Evolutionary conservation across 2,797 vertebrate species (phyloP), one percentile per base, ranked within the genome.

Genomic region (Pteropus rufus): DNA sequence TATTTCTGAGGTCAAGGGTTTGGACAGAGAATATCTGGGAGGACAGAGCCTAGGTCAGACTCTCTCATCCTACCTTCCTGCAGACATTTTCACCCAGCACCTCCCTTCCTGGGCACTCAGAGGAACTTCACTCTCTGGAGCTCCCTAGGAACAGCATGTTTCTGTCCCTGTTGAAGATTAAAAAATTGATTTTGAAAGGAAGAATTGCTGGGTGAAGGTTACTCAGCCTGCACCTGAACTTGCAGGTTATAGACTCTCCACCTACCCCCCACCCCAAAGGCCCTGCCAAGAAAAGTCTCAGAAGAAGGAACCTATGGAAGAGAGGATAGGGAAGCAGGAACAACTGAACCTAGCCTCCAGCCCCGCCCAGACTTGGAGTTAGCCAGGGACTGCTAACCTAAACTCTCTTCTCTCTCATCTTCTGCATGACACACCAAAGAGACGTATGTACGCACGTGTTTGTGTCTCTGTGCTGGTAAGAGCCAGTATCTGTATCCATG

Each of bases 391-490:
- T 24, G 7, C 89, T 96, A 83, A 91, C 82, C 88, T 44, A 31
- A 93, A 73, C 69, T 72, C 46, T 94, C 54, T 92, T 34, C 62
- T 88, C 92, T 93, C 65, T 65, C 2, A 1, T 89, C 72, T 83
- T 88, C 64, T 84, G 97, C 97, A 97, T 93, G 95, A 94, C 64
- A 46, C 14, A 2, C 73, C 95, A 77, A 92, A 86, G 75, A 94
- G 89, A 88, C 84, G 93, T 84, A 79, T 18, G 92, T 58, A 62
- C 4, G 85, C 81, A 79, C 34, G 89, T 85, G 69, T 92, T 41
- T 93, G 80, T 96, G 93, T 94, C 81, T 85, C 62, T 80, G 67
- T 92, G 94, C 49, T 86, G 73, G 88, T 56, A 69, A 91, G 56
- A 83, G 67, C 41, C 91, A 31, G 75, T n/a, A 12, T 92, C 88